Base-by-base conservation (phyloP, 2,888 invertebrate genomes). In the Cheilosia variabilis region DNA sequence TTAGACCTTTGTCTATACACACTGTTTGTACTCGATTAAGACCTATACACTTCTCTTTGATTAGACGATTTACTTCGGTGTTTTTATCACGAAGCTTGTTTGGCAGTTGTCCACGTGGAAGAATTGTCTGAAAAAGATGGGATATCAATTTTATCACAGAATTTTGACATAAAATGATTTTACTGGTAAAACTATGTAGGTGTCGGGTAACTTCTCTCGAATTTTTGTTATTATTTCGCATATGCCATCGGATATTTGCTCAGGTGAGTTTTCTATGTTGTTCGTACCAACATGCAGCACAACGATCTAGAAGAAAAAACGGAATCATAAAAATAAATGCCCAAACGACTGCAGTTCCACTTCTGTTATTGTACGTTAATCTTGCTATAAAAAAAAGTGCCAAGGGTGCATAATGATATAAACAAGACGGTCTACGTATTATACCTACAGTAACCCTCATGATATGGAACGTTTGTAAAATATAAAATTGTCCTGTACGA, bases 211-310 rank as follows among this genome's bases (percentile, higher is more conserved):
- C 92, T 95, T 96, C 89, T 95, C 94, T 87, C 95, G 94, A 89
- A 97, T 95, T 88, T 94, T 94, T 89, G 94, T 93, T 75, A 97
- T 94, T 89, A 97, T 96, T 92, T 95, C 95, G 90, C 95, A 90
- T 87, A 98, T 95, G 19, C 97, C 98, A 89, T 96, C 96, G 77
- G 95, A 94, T 63, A 98, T 95, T 93, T 98, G 94, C 88, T 96
- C 96, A n/a, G 97, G 94, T 41, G 95, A 94, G 91, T 97, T 94
- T 66, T 94, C 94, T 91, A 96, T 94, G 93, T 98, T 98, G 92
- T 97, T 98, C 80, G 98, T 97, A 80, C 98, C 98, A 87, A 96
- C 96, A 92, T 96, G 95, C 66, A 98, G 92, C 73, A 98, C 97
- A 89, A 98, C 95, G 31, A 96, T 96, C 97, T 97, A 90, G 45